phyloP scores from a whole-genome alignment of 2,113 vertebrate genomes.

The Edolisoma coerulescens region DNA sequence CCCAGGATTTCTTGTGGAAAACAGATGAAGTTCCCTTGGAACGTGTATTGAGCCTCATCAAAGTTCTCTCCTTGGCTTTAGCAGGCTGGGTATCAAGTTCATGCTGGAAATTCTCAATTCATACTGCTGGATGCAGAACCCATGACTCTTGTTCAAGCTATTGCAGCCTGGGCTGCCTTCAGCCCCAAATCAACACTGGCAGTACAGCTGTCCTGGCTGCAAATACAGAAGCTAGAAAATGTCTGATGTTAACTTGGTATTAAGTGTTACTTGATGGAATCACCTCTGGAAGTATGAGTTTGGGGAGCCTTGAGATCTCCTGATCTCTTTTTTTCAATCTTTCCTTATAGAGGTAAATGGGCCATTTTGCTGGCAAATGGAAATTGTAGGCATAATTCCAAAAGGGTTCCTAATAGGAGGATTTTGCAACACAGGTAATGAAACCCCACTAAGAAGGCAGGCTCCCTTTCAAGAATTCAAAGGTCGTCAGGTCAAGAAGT shows the following conservation, averaged over 20 bases:
- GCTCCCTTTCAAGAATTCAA: background rate
- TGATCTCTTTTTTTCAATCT: background rate
- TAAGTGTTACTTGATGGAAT: background rate
- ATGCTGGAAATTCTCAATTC: background rate
- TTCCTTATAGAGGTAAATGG: background rate
- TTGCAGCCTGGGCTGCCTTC: background rate
- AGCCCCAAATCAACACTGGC: background rate
- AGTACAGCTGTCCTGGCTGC: background rate
- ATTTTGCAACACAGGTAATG: background rate
- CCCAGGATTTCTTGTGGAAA: background rate
- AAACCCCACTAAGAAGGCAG: background rate
- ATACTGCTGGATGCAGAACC: background rate
- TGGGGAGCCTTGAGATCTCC: background rate
- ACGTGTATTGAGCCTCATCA: accelerated
- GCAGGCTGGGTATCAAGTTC: background rate
- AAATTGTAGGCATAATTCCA: background rate
- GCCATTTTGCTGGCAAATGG: background rate
- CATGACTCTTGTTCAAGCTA: background rate
- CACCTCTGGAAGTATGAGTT: background rate
- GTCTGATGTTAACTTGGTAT: background rate
- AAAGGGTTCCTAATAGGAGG: background rate
- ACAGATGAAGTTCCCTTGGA: background rate
- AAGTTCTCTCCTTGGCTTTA: background rate
- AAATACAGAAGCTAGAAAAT: background rate
- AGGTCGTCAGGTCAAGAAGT: background rate